These are phyloP conservation scores for Drosophila pruinosa DNA, from an alignment of 1,140 invertebrate species.

Conservation along the genomic window DNA sequence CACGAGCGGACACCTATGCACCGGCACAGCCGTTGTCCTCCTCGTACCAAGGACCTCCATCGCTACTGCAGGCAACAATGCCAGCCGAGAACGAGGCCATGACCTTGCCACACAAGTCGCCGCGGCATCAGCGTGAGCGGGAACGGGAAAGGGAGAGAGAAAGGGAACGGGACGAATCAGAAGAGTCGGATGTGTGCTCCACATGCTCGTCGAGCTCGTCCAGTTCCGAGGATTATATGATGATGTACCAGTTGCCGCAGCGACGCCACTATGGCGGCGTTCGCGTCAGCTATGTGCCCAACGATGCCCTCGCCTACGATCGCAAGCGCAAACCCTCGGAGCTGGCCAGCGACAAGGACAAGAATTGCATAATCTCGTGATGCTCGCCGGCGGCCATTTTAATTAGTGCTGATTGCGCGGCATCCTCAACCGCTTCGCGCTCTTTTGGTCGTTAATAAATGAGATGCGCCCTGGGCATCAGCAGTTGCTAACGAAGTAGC, in stretches of 20 bases:
- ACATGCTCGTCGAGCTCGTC: slow-evolving; percentile 90
- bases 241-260: slow-evolving; percentile 91
- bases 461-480: slow-evolving; percentile 9
- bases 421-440: neutral
- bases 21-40: slow-evolving; percentile 73
- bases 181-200: slow-evolving; percentile 88
- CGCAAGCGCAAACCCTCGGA: slow-evolving; percentile 85
- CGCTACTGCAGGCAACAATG: slow-evolving; percentile 45
- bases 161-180: slow-evolving; percentile 84
- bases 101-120: slow-evolving; percentile 24
- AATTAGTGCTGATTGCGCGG: slow-evolving; percentile 55
- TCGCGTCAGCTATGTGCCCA: slow-evolving; percentile 94
- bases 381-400: slow-evolving; percentile 49
- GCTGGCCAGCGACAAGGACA: slow-evolving; percentile 84
- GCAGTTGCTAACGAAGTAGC: slow-evolving; percentile 33
- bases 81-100: slow-evolving; percentile 16
- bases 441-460: slow-evolving; percentile 18
- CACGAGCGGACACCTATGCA: slow-evolving; percentile 74
- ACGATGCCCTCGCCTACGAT: slow-evolving; percentile 92
- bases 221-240: slow-evolving; percentile 91
- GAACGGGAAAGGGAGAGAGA: slow-evolving; percentile 42
- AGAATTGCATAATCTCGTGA: slow-evolving; percentile 89
- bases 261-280: slow-evolving; percentile 92
- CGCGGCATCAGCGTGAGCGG: slow-evolving; percentile 31
- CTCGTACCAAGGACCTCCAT: slow-evolving; percentile 72